These are phyloP conservation scores for Clamator glandarius DNA, from an alignment of 2,797 vertebrate genomes.

Conservation along the genomic window DNA sequence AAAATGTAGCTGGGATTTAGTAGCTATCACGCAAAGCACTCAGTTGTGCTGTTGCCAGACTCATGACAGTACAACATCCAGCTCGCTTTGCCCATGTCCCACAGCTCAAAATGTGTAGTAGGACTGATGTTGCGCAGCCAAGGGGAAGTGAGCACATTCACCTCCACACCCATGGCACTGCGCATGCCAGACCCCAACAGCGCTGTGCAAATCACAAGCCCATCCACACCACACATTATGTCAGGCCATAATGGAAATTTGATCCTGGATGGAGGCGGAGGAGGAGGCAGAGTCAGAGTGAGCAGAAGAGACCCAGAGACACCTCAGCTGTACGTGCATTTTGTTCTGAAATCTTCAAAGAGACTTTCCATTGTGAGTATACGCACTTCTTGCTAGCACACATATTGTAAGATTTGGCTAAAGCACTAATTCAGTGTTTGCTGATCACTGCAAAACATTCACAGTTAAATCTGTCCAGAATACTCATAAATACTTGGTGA, in stretches of 20 bases:
- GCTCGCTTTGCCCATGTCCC: not conserved
- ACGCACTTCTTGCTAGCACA: accelerated
- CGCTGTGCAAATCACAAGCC: not conserved
- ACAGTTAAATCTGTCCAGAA: not conserved
- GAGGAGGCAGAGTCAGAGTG: not conserved
- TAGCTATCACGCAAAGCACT: not conserved
- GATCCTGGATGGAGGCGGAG: not conserved
- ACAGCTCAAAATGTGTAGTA: not conserved
- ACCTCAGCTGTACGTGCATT: not conserved
- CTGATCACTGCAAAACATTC: not conserved
- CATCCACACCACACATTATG: not conserved
- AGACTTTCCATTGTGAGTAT: not conserved
- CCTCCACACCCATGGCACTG: not conserved
- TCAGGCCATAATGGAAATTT: not conserved
- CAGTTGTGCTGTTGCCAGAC: not conserved
- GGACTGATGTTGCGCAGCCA: not conserved
- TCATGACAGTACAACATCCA: not conserved
- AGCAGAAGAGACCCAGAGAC: not conserved
- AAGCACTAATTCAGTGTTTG: not conserved
- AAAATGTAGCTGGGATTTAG: not conserved
- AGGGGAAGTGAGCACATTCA: not conserved
- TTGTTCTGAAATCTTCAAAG: not conserved
- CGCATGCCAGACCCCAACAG: not conserved
- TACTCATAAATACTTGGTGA: not conserved
- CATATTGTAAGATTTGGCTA: not conserved